Conservation (phyloP, 2,113 vertebrate species). For the Forbesichthys agassizii region DNA sequence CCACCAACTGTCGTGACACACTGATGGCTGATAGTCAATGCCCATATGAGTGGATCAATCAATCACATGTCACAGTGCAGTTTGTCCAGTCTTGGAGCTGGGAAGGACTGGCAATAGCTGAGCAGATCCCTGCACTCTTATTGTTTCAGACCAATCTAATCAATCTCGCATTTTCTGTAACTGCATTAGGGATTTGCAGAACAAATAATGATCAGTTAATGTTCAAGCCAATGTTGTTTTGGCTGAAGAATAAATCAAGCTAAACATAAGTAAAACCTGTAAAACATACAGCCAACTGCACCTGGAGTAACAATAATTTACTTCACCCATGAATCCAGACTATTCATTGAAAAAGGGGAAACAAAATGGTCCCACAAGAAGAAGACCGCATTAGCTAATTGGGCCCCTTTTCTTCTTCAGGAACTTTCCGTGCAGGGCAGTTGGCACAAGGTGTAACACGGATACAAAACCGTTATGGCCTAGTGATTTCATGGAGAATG, state of each 20-base stretch:
- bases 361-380: slow-evolving; percentile 27
- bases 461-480: slow-evolving; percentile 19
- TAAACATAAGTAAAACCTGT: neutral
- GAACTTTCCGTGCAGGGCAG: slow-evolving; percentile 10
- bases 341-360: slow-evolving; percentile 10
- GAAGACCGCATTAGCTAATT: slow-evolving; percentile 44
- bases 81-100: neutral
- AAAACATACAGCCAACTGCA: neutral
- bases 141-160: neutral
- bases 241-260: neutral
- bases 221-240: neutral
- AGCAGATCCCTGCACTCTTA: neutral
- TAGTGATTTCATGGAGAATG: slow-evolving; percentile 31
- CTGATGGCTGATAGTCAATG: slow-evolving; percentile 57
- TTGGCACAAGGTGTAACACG: slow-evolving; percentile 22
- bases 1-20: slow-evolving; percentile 31
- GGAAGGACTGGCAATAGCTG: neutral
- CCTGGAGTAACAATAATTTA: neutral
- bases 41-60: slow-evolving; percentile 49
- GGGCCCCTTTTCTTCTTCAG: slow-evolving; percentile 20
- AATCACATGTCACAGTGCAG: slow-evolving; percentile 32
- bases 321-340: slow-evolving; percentile 5
- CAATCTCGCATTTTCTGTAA: neutral
- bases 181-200: neutral
- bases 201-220: neutral